Conservation (phyloP, 1,140 invertebrate species). For the Drosophila nebulosa region DNA sequence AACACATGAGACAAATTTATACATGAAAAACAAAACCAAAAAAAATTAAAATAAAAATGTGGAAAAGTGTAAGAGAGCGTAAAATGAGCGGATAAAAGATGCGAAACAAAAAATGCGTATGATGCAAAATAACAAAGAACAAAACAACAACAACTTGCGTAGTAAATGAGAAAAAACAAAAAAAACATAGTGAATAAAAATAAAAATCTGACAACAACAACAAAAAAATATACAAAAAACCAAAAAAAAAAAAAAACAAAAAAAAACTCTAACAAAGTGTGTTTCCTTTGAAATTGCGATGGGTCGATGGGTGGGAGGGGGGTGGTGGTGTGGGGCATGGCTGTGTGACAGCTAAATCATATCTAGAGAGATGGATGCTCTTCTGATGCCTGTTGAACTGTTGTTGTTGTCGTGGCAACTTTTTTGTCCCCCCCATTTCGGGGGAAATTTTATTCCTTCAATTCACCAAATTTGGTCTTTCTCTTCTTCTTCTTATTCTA, state of each 20-base stretch:
- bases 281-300: conserved; percentile 51
- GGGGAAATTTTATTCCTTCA: too few relatives aligned
- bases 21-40: conserved; percentile 53
- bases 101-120: conserved; percentile 52
- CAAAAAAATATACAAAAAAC: conserved; percentile 66
- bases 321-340: background rate
- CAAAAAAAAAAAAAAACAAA: conserved; percentile 48
- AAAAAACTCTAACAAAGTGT: conserved; percentile 51
- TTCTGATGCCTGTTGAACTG: too few relatives aligned
- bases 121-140: conserved; percentile 72
- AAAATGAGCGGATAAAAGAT: background rate
- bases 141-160: conserved; percentile 68
- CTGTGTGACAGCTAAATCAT: background rate
- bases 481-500: too few relatives aligned
- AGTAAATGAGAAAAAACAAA: conserved; percentile 72
- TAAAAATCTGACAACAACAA: conserved; percentile 66
- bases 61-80: conserved; percentile 8
- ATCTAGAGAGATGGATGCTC: background rate
- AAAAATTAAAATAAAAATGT: conserved; percentile 33
- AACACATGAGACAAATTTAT: conserved; percentile 77
- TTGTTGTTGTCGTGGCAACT: too few relatives aligned
- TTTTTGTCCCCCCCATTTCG: too few relatives aligned
- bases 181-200: conserved; percentile 74
- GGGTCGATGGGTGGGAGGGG: background rate
- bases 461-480: too few relatives aligned